A percentile compares a stretch with the other conserved stretches of the same genome.
These are phyloP conservation scores for Drosophila barbarae DNA, from an alignment of 2,888 invertebrate genomes.

Conservation along the genomic window DNA sequence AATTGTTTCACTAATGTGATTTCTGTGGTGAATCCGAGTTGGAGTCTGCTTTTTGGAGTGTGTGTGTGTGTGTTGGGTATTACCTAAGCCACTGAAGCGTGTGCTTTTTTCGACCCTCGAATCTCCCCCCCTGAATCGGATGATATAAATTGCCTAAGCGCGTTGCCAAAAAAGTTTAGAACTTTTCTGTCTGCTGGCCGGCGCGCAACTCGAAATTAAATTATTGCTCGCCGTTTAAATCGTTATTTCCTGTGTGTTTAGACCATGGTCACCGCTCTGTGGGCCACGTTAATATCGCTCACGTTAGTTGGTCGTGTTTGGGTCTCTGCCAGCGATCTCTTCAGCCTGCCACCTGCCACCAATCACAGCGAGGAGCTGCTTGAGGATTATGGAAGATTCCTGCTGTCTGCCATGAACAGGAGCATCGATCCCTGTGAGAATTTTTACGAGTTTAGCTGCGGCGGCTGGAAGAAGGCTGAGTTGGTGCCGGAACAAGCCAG, in stretches of 20 bases:
- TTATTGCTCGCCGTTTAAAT: slow-evolving; percentile 14
- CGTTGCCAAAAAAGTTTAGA: slow-evolving; percentile 64
- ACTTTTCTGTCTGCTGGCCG: slow-evolving; percentile 54
- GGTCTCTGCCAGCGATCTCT: slow-evolving; percentile 45
- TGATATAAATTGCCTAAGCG: slow-evolving; percentile 63
- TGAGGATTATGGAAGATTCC: slow-evolving; percentile 65
- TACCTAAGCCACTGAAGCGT: slow-evolving; percentile 42
- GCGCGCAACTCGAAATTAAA: slow-evolving; percentile 44
- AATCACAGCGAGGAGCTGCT: slow-evolving; percentile 70
- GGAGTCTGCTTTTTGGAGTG: slow-evolving; percentile 3
- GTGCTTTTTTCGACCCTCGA: slow-evolving; percentile 10
- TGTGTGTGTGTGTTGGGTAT: slow-evolving; percentile 17
- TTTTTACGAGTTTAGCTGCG: slow-evolving; percentile 76
- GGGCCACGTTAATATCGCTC: slow-evolving; percentile 50
- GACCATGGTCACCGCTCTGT: slow-evolving; percentile 49
- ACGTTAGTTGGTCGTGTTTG: slow-evolving; percentile 2
- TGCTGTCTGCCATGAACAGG: slow-evolving; percentile 71
- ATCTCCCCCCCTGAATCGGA: slow-evolving; percentile 4
- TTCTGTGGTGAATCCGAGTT: slow-evolving; percentile 60
- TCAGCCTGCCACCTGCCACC: slow-evolving; percentile 52
- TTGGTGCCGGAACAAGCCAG: slow-evolving; percentile 54
- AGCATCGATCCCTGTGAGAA: slow-evolving; percentile 76
- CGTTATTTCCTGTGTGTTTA: neutral
- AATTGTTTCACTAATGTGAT: slow-evolving; percentile 61
- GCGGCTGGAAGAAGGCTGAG: slow-evolving; percentile 68